These are phyloP conservation scores for Aratinga solstitialis DNA, from an alignment of 2,797 vertebrate species.

Conservation along the genomic window DNA sequence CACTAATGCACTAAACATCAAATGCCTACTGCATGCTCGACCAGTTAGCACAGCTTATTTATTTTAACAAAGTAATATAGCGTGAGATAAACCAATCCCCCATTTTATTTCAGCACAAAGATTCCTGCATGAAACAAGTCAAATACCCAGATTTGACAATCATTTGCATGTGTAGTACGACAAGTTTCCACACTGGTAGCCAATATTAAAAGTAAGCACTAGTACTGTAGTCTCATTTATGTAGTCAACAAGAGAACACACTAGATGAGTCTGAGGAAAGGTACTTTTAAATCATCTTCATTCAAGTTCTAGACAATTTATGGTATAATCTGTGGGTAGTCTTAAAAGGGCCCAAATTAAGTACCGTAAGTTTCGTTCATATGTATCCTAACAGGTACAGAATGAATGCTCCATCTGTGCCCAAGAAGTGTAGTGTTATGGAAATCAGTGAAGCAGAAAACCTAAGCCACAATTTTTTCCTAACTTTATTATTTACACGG, in stretches of 20 bases:
- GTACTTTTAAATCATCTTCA: neutral
- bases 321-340: neutral
- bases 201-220: neutral
- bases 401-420: neutral
- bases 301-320: neutral
- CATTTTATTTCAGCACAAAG: neutral
- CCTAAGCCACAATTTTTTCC: neutral
- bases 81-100: neutral
- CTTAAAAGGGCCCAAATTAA: neutral
- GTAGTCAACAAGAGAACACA: neutral
- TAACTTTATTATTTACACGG: neutral
- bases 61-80: neutral
- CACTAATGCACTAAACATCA: neutral
- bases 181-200: neutral
- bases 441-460: neutral
- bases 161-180: neutral
- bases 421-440: neutral
- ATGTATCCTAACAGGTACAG: neutral
- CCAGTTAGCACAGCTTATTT: neutral
- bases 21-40: neutral
- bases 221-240: neutral
- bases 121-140: neutral
- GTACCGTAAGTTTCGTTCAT: neutral
- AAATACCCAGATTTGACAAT: neutral
- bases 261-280: neutral